Evolutionary conservation across 2,797 vertebrate species (phyloP).

Genomic region (Discoglossus pictus): DNA sequence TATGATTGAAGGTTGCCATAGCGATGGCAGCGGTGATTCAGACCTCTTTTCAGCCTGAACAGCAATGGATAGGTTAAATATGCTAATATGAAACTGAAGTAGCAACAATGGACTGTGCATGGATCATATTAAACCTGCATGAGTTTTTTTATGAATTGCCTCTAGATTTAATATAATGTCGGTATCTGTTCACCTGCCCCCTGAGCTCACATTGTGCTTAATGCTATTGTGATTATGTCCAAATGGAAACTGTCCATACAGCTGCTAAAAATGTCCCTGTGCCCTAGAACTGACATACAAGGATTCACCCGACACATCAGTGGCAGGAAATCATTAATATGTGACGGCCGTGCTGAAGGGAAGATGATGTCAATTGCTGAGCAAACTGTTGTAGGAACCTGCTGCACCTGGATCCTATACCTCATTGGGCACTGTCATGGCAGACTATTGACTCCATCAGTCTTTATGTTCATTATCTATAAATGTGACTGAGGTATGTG

Average conservation of each 20-base stretch:
- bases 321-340: constrained; percentile 9
- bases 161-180: no score
- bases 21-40: constrained; percentile 11
- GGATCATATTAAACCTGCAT: no score
- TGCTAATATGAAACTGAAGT: constrained; percentile 3
- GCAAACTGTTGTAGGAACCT: neutral
- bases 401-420: neutral
- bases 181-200: no score
- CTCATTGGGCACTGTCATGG: neutral
- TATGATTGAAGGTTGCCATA: constrained; percentile 39
- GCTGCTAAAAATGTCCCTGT: neutral
- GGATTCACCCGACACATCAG: neutral
- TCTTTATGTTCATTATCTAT: neutral
- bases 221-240: no score
- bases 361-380: neutral
- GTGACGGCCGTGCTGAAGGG: constrained; percentile 19
- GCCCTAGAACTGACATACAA: neutral
- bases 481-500: no score
- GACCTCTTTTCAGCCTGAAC: neutral
- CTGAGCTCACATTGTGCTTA: no score
- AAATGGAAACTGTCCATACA: neutral
- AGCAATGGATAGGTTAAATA: constrained; percentile 20
- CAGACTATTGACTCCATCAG: neutral
- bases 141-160: no score
- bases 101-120: no score